Evolutionary conservation across 1,140 invertebrate species (phyloP).

Genomic region (Drosophila pallidifrons): DNA sequence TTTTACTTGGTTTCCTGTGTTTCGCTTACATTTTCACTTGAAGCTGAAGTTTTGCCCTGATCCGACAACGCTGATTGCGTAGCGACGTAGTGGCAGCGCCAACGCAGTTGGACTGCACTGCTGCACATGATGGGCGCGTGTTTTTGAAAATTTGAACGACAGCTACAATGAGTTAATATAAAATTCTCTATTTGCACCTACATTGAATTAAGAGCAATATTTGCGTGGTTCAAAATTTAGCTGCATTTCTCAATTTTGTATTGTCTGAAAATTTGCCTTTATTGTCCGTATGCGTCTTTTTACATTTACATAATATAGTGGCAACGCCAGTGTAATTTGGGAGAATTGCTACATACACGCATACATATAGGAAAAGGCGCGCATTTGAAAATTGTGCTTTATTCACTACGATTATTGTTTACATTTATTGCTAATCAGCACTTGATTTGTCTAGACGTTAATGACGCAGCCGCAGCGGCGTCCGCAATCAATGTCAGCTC

Average conservation of each 20-base stretch:
- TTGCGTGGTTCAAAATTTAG: too few species aligned
- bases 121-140: too few species aligned
- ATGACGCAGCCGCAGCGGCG: conserved; percentile 35
- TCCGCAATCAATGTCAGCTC: conserved; percentile 58
- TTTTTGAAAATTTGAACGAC: too few species aligned
- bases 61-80: conserved; percentile 15
- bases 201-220: too few species aligned
- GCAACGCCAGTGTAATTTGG: neutral
- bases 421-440: conserved; percentile 15
- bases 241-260: too few species aligned
- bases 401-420: neutral
- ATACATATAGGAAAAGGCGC: neutral
- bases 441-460: neutral
- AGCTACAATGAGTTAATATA: too few species aligned
- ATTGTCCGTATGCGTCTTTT: too few species aligned
- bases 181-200: too few species aligned
- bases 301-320: neutral
- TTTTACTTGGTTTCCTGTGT: conserved; percentile 11
- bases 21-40: conserved; percentile 34
- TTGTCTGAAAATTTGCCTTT: too few species aligned
- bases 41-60: neutral
- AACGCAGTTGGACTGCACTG: neutral
- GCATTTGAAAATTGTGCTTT: conserved; percentile 3
- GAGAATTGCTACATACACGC: neutral
- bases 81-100: neutral